Base-by-base conservation (phyloP, 1,140 invertebrate genomes). In the Cyrtorhinus lividipennis region DNA sequence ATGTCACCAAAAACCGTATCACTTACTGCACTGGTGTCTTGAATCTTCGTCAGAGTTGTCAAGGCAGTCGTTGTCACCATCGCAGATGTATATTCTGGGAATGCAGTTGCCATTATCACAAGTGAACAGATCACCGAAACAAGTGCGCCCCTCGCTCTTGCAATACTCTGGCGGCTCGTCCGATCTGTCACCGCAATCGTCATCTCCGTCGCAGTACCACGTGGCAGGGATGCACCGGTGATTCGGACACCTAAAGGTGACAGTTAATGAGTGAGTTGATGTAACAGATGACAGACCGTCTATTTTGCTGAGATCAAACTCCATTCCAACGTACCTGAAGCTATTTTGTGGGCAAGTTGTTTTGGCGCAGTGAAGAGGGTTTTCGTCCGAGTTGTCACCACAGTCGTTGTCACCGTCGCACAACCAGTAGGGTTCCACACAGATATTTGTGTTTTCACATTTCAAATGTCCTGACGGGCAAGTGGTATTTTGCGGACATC, bases 21-120 rank as follows among this genome's bases (percentile, higher is more conserved):
- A 83, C 82, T 84, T 74, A 86, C 85, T 90, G 73, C 92, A 95
- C 71, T 94, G 89, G 72, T 95, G 91, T 61, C 90, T 74, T 45
- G 83, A 83, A 68, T 94, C 91, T 76, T 96, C 92, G 69, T 95
- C 92, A 24, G 88, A 92, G 70, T 86, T 86, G 71, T 97, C 95
- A 66, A 90, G 74, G 72, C 95, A 98, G 74, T 98, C 93, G 71
- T 93, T 90, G 71, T 94, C 90, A 0, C 91, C 92, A 73, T 98
- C 95, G 71, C 96, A 98, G n/a, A 95, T 92, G 73, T 98, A 98
- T 64, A 92, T 94, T 64, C 90, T 78, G 0, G 91, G 92, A 66
- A 98, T 94, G 72, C 95, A 99, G 70, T 95, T 95, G 3, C 93
- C 94, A 74, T 97, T 97, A 69, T 92, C 89, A 70, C 95, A 98